Base-by-base conservation (phyloP, 2,888 invertebrate genomes). In the Sphinx pinastri region DNA sequence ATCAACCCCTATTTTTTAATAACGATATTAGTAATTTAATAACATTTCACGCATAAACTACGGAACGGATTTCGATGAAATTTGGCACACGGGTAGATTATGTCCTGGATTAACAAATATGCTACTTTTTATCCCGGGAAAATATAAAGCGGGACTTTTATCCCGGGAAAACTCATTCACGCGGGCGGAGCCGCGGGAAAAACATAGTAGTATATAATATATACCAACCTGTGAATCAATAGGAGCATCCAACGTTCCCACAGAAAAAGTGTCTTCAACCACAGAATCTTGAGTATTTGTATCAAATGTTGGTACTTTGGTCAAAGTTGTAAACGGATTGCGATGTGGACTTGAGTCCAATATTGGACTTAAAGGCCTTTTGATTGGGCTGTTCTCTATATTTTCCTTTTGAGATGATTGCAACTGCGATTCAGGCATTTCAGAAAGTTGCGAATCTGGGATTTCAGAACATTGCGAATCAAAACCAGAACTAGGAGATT, bases 261-360 rank as follows among this genome's bases (percentile, higher is more conserved):
- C 75, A 0, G 90, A 88, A 83, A 88, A 91, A 14, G 91, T 92
- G 74, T 90, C 90, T 67, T 93, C 93, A 78, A 92, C 89, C 60
- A 91, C 84, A 74, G 86, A 87, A 57, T 91, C 89, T 74, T 92
- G 84, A 70, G 79, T 84, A 31, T 81, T 78, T 5, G 76, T 75
- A 25, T 83, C 81, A 73, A 84, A 73, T 57, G 73, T 54, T 47
- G 76, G 52, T 67, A 80, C 70, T 14, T 81, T 78, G 52, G 73
- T 72, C 70, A 79, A 79, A 52, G 78, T 73, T 49, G 76, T 85
- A 70, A 88, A 86, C 0, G 79, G 79, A 79, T 83, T 89, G 71
- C 77, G 84, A 25, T 70, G 71, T 0, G 86, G 85, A 78, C 87
- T 89, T 2, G 79, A 76, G 68, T 84, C 82, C 66, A 91, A 79